A percentile compares a stretch with the other conserved stretches of the same genome.
Evolutionary conservation across 2,113 vertebrate genomes (phyloP).

Genomic region (Sialia sialis): DNA sequence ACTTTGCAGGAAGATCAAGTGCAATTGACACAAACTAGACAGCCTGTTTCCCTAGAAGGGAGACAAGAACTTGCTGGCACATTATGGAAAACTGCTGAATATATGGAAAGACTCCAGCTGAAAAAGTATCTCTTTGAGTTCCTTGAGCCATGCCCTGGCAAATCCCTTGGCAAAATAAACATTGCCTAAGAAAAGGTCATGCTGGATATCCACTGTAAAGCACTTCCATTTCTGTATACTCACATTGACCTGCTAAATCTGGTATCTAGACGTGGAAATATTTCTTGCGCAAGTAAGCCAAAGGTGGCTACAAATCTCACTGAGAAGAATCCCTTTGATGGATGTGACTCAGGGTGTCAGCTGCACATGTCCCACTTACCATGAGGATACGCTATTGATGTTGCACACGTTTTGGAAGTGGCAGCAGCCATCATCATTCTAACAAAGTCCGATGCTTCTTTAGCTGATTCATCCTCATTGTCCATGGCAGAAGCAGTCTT

Average conservation of each 20-base stretch:
- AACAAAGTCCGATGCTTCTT: conserved; percentile 93
- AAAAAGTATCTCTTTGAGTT: background rate
- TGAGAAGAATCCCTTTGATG: background rate
- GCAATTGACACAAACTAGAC: background rate
- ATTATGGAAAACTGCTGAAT: background rate
- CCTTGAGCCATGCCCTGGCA: background rate
- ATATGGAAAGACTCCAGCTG: background rate
- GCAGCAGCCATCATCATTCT: conserved; percentile 98
- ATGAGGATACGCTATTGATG: conserved; percentile 94
- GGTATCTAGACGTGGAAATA: background rate
- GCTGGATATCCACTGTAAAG: background rate
- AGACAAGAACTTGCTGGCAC: background rate
- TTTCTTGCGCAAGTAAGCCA: background rate
- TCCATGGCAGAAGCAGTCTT: conserved; percentile 82
- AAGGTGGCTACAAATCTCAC: background rate
- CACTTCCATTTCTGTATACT: background rate
- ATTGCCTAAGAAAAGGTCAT: background rate
- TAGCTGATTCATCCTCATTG: conserved; percentile 83
- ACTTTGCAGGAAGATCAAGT: background rate
- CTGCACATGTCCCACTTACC: conserved; percentile 69
- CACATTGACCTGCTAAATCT: fast-evolving
- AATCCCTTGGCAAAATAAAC: background rate
- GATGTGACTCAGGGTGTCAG: background rate
- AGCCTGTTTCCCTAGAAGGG: background rate
- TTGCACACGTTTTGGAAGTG: conserved; percentile 97